Base-by-base conservation (phyloP, 2,113 vertebrate genomes). In the Phainopepla nitens region DNA sequence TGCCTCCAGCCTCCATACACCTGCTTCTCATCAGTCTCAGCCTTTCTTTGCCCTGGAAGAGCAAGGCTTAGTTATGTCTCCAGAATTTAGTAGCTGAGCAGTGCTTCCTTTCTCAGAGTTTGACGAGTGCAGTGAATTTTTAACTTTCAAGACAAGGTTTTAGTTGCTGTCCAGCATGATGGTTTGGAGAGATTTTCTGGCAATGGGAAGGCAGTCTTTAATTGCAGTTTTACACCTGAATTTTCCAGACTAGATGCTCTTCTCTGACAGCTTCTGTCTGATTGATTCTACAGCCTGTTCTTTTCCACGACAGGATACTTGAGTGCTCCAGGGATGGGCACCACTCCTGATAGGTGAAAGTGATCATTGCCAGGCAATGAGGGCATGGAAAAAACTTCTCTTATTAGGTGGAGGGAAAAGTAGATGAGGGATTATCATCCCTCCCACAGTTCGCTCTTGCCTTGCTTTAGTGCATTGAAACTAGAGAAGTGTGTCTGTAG, bases 391-490 rank as follows among this genome's bases (percentile, higher is more conserved):
- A 33, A 60, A 69, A 41, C 27, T 39, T 17, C 2, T 14, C 24
- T 75, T 21, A 25, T 45, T n/a, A 36, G 21, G 28, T 54, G 62
- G 27, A 45, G 50, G 29, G 42, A 44, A 35, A 93, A 15, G 21
- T 13, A 41, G 22, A 21, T 6, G 41, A 78, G 56, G 47, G 39
- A 72, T 31, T n/a, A n/a, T 27, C 45, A 4, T 51, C 39, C 49
- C 25, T 82, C 20, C 41, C 4, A 3, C 0, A 0, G 10, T 51
- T 42, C 8, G 1, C 41, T 45, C 25, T 49, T n/a, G 3, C 42
- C 31, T 66, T 65, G 2, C 51, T n/a, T 42, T 18, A 56, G 16
- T 73, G 36, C 25, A 23, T 24, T 31, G 50, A 0, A 81, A 80
- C 9, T 24, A 9, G n/a, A 27, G n/a, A 1, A 4, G 13, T 17